Percentiles rank a stretch among this genome's conserved stretches.
These are phyloP conservation scores for Struthidea cinerea DNA, from an alignment of 2,113 vertebrate genomes.

Conservation along the genomic window DNA sequence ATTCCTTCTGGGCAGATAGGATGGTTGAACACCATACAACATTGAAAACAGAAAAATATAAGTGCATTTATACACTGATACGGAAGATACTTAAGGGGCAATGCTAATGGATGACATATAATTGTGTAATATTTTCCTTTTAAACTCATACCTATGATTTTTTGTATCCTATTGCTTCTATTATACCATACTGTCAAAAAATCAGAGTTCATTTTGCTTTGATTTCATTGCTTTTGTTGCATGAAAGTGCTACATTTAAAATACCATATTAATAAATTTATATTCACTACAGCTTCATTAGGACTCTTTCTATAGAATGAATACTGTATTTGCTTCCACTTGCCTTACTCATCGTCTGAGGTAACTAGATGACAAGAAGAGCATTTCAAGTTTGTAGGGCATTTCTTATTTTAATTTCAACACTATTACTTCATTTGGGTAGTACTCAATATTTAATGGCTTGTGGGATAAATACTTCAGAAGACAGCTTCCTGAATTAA, in stretches of 20 bases:
- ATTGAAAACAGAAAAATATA: neutral
- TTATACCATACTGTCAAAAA: neutral
- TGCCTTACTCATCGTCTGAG: neutral
- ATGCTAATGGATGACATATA: neutral
- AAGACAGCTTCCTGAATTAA: neutral
- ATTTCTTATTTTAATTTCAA: neutral
- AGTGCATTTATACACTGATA: neutral
- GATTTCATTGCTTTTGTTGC: neutral
- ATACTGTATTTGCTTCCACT: neutral
- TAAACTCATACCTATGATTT: neutral
- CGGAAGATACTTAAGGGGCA: neutral
- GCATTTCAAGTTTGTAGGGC: neutral
- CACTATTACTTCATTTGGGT: neutral
- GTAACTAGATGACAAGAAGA: neutral
- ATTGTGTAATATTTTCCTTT: neutral
- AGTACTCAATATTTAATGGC: conserved; percentile 2
- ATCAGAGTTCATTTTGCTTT: neutral
- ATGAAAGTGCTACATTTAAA: neutral
- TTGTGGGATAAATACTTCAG: neutral
- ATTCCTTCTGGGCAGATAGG: neutral
- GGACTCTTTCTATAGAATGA: neutral
- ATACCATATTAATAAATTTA: neutral
- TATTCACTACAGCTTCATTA: neutral
- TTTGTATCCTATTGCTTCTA: neutral
- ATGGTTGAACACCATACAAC: neutral